phyloP scores from a whole-genome alignment of 2,797 vertebrate genomes.

The Pempheris klunzingeri region DNA sequence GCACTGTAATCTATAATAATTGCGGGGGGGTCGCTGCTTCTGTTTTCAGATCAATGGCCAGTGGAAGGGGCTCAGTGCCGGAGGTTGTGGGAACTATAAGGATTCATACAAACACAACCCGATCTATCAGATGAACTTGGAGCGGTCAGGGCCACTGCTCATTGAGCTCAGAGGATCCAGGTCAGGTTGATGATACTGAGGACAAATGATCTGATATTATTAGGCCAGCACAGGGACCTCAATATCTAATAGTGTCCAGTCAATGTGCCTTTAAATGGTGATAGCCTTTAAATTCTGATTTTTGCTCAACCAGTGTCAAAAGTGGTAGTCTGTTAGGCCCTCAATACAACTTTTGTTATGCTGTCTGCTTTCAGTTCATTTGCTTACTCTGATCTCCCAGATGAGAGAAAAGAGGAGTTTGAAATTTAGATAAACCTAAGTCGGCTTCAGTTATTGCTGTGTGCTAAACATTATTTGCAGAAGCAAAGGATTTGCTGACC shows the following conservation, averaged over 20 bases:
- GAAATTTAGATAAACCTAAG: too few relatives aligned
- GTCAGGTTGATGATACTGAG: constrained; percentile 83
- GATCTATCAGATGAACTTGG: constrained; percentile 94
- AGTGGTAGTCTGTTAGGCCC: too few relatives aligned
- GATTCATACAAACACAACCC: constrained; percentile 96
- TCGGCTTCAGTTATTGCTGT: too few relatives aligned
- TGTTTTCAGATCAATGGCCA: constrained; percentile 92
- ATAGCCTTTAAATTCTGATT: too few relatives aligned
- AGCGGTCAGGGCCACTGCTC: constrained; percentile 92
- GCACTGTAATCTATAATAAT: neutral
- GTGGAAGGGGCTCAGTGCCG: constrained; percentile 94
- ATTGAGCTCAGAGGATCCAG: constrained; percentile 95
- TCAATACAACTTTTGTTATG: too few relatives aligned
- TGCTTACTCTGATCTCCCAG: too few relatives aligned
- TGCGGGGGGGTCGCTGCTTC: constrained; percentile 7
- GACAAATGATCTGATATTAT: too few relatives aligned
- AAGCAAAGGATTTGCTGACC: too few relatives aligned
- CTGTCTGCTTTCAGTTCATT: too few relatives aligned
- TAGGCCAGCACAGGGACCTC: neutral
- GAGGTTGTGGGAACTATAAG: constrained; percentile 97
- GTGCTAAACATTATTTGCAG: too few relatives aligned
- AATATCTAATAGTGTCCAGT: neutral
- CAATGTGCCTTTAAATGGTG: neutral
- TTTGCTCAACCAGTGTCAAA: too few relatives aligned
- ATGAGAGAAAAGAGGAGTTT: too few relatives aligned